Base-by-base conservation (phyloP, 2,113 vertebrate species). In the Melospiza melodia region DNA sequence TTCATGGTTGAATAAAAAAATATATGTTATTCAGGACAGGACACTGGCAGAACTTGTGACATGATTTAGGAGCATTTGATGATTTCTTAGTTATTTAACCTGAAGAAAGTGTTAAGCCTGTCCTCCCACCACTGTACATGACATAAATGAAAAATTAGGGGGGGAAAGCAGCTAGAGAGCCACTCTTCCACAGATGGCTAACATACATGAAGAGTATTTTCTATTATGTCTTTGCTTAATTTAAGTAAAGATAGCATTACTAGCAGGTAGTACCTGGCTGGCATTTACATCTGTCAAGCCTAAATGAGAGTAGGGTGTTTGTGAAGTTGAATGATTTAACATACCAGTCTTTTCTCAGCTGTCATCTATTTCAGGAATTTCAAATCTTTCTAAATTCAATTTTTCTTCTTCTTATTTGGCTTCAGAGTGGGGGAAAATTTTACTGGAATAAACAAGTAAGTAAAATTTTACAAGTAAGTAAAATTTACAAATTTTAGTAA, bases 271-370 rank as follows among this genome's bases (percentile, higher is more conserved):
- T 95, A 96, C 93, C 95, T 93, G 90, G 83, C 93, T 96, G 91
- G 85, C 83, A 94, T 94, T 95, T 96, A 75, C 93, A 96, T 95
- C 95, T 96, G 93, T 96, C 96, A 96, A 95, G 44, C 48, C 58
- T 91, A 93, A 93, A 95, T 92, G 88, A 95, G 90, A 90, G 66
- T 25, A 54, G 63, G 46, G 81, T 92, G 58, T 95, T 95, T 96
- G 90, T 88, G 85, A 94, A 90, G 37, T 59, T 75, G 55, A 96
- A 74, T 95, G 91, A 88, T 95, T 97, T 95, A 95, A 95, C 71
- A 87, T 95, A 90, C 90, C 84, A 94, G 83, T 87, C 90, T 94
- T 78, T 77, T 93, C 69, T 96, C 90, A 95, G 84, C 94, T 96
- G 94, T 96, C 95, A 93, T 92, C 78, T 91, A 91, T 94, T 95